These are phyloP conservation scores for Nannoperca obscura DNA, from an alignment of 2,797 vertebrate genomes.

Conservation along the genomic window DNA sequence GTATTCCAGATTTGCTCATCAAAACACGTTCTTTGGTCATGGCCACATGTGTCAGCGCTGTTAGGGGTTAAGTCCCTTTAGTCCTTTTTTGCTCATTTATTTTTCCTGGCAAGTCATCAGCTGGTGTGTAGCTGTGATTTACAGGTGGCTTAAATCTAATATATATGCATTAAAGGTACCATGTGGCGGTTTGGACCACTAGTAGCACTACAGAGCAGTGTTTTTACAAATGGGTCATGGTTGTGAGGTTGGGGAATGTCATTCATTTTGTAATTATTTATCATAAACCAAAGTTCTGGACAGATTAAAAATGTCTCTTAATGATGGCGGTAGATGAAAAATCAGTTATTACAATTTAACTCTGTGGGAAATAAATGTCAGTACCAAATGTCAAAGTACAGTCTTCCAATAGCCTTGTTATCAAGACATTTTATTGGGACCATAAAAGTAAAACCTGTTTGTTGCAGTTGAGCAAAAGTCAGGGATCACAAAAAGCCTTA, in stretches of 20 bases:
- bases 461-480: not conserved
- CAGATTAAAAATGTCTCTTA: not conserved
- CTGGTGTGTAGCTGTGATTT: conserved; percentile 24
- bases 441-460: not conserved
- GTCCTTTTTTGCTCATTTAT: conserved; percentile 8
- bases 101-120: conserved; percentile 27
- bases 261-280: not conserved
- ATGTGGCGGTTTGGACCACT: not conserved
- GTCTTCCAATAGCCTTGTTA: not conserved
- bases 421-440: not conserved
- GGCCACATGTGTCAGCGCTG: conserved; percentile 26
- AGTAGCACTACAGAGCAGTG: not conserved
- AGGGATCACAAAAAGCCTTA: not conserved
- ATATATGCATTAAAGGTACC: conserved; percentile 8
- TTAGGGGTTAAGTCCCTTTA: conserved; percentile 36
- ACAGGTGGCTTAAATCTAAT: conserved; percentile 13
- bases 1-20: conserved; percentile 57
- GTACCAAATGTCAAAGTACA: conserved; percentile 2
- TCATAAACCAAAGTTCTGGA: not conserved
- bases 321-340: not conserved
- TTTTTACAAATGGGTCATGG: not conserved
- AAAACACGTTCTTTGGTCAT: conserved; percentile 18
- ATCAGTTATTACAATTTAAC: not conserved
- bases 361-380: conserved; percentile 1
- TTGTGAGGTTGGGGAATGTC: not conserved